Evolutionary conservation across 2,797 vertebrate genomes (phyloP).

Genomic region (Capromys pilorides): DNA sequence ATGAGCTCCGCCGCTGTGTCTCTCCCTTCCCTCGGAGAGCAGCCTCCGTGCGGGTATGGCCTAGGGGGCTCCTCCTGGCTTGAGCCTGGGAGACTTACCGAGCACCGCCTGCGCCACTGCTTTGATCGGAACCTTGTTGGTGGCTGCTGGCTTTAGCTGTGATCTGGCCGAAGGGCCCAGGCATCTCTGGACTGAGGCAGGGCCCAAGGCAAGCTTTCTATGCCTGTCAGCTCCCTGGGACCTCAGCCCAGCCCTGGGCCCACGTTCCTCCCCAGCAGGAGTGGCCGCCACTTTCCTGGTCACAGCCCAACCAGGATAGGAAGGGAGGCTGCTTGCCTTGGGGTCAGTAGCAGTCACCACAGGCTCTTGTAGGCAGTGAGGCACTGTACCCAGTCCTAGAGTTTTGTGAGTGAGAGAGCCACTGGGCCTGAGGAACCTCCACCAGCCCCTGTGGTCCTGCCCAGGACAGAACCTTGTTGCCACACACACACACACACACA

Average conservation of each 20-base stretch:
- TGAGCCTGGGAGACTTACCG: neutral
- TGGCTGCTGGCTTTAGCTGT: neutral
- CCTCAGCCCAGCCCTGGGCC: neutral
- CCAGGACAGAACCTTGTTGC: fast-evolving
- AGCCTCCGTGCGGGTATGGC: neutral
- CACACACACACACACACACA: too few species aligned
- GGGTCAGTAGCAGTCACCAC: neutral
- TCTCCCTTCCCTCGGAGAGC: neutral
- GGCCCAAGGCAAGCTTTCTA: neutral
- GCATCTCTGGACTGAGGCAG: neutral
- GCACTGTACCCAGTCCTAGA: neutral
- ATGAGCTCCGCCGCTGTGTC: neutral
- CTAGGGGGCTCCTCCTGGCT: neutral
- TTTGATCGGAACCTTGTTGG: neutral
- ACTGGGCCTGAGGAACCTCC: neutral
- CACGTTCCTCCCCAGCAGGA: neutral
- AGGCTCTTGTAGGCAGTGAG: neutral
- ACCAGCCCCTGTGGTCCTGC: neutral
- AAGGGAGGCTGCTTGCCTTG: too few species aligned
- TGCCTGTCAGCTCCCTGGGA: neutral
- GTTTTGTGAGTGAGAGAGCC: neutral
- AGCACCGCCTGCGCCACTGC: neutral
- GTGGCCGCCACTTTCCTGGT: neutral
- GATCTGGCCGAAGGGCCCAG: neutral
- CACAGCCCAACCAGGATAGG: neutral